phyloP scores from a whole-genome alignment of 1,140 invertebrate species.

The Diabrotica undecimpunctata region DNA sequence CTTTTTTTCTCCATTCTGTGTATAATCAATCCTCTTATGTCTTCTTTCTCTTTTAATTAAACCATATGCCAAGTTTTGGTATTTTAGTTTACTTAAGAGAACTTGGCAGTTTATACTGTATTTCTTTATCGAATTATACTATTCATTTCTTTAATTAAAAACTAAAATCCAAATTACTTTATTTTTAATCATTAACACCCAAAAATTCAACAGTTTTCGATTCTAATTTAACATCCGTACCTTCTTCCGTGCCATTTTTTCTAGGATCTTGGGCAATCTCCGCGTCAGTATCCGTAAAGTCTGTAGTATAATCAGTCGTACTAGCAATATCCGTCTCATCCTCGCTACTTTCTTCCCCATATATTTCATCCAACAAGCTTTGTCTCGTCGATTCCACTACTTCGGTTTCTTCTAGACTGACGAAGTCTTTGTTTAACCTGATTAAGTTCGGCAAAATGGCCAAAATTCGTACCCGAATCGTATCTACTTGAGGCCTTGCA shows the following conservation, averaged over 20 bases:
- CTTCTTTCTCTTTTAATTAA: too few species aligned
- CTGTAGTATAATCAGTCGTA: constrained; percentile 29
- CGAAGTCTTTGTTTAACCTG: constrained; percentile 51
- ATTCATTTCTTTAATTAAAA: too few species aligned
- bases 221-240: not conserved
- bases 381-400: constrained; percentile 30
- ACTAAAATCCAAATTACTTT: too few species aligned
- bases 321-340: constrained; percentile 30
- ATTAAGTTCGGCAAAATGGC: constrained; percentile 49
- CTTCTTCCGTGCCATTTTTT: not conserved
- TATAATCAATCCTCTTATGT: too few species aligned
- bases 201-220: not conserved
- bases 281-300: constrained; percentile 22
- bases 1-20: too few species aligned
- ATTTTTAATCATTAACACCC: not conserved
- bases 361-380: constrained; percentile 35
- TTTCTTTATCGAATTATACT: too few species aligned
- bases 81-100: too few species aligned
- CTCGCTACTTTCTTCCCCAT: constrained; percentile 39
- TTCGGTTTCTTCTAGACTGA: constrained; percentile 51
- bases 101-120: too few species aligned
- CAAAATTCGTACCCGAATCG: constrained; percentile 43
- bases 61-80: too few species aligned
- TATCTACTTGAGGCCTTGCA: constrained; percentile 44
- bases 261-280: constrained; percentile 3